Percentiles rank a stretch among this genome's conserved stretches.
Evolutionary conservation across 2,888 invertebrate genomes (phyloP).

Genomic region (Thymelicus sylvestris): DNA sequence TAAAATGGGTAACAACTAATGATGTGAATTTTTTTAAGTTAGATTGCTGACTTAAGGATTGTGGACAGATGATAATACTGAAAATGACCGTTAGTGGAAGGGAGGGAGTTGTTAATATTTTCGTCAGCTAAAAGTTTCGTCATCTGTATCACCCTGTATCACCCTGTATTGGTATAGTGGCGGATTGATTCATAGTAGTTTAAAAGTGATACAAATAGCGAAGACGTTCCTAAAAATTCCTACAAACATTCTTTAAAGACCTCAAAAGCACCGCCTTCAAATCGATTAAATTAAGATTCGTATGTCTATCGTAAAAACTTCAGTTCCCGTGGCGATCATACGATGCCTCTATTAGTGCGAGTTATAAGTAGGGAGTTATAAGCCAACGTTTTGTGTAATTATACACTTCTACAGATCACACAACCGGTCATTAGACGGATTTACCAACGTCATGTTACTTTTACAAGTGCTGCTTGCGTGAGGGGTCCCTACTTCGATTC

Average conservation of each 20-base stretch:
- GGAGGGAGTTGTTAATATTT: no score
- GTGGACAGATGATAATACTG: no score
- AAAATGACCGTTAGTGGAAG: no score
- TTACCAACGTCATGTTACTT: not conserved
- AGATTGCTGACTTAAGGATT: no score
- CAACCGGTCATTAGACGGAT: conserved; percentile 45
- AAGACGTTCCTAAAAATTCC: conserved; percentile 13
- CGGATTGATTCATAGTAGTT: no score
- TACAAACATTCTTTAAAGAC: not conserved
- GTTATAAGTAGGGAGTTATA: conserved; percentile 37
- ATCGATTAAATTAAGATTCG: conserved; percentile 37
- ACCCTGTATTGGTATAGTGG: no score
- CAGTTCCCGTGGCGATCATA: conserved; percentile 52
- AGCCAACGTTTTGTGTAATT: conserved; percentile 54
- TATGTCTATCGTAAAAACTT: conserved; percentile 28
- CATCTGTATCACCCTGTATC: no score
- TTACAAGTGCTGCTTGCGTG: not conserved
- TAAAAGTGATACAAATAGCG: not conserved
- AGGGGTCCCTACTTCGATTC: no score
- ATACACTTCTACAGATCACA: conserved; percentile 37
- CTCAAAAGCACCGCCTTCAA: conserved; percentile 25
- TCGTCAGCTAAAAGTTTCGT: no score
- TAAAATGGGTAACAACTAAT: no score
- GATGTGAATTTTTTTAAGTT: no score
- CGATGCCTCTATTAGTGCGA: conserved; percentile 53